phyloP scores from a whole-genome alignment of 2,113 vertebrate genomes.

The Corythornis cristatus region DNA sequence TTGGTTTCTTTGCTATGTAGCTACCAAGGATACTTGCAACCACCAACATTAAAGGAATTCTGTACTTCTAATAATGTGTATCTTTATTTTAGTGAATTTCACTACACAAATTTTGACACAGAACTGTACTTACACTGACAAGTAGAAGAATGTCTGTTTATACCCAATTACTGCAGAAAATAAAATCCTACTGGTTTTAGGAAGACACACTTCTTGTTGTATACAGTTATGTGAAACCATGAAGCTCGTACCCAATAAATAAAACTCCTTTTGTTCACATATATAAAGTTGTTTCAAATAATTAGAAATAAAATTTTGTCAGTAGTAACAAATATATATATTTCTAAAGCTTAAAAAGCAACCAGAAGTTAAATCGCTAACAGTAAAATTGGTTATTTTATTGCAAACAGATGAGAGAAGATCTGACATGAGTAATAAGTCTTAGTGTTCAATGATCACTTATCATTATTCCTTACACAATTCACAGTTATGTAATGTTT shows the following conservation, averaged over 20 bases:
- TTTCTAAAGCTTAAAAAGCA: background rate
- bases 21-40: conserved; percentile 62
- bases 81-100: conserved; percentile 18
- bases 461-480: background rate
- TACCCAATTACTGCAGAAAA: background rate
- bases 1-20: conserved; percentile 29
- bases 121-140: background rate
- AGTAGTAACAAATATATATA: background rate
- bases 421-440: background rate
- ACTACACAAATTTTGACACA: background rate
- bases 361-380: background rate
- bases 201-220: background rate
- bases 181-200: background rate
- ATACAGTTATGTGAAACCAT: background rate
- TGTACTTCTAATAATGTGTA: background rate
- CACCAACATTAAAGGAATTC: conserved; percentile 34
- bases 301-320: background rate
- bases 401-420: background rate
- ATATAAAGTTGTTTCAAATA: background rate
- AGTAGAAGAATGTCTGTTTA: background rate
- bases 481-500: background rate
- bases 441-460: background rate
- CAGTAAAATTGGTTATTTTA: background rate
- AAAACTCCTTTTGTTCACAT: background rate
- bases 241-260: background rate